Conservation (phyloP, 23 tunicate species). For the Trididemnum nubilum region DNA sequence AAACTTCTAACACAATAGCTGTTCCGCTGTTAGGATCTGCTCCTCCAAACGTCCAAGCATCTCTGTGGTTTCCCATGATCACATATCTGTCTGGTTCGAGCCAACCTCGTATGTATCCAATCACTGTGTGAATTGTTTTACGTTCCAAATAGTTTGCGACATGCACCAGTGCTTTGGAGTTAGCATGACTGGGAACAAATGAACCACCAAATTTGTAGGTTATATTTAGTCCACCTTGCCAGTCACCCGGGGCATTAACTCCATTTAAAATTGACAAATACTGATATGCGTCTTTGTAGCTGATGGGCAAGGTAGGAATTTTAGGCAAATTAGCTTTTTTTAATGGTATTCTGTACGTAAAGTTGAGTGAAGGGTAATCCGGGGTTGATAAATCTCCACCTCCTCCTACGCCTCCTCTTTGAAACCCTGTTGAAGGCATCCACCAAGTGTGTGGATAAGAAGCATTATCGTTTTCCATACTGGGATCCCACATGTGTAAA, state of each 20-base stretch:
- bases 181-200: slow-evolving; percentile 30
- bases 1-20: slow-evolving; percentile 73
- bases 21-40: slow-evolving; percentile 96
- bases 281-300: slow-evolving; percentile 73
- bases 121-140: slow-evolving; percentile 42
- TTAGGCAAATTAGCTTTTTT: slow-evolving; percentile 51
- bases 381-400: slow-evolving; percentile 91
- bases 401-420: slow-evolving; percentile 52
- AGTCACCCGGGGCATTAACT: slow-evolving; percentile 58
- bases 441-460: slow-evolving; percentile 92
- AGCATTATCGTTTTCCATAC: background rate
- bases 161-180: slow-evolving; percentile 59
- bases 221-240: slow-evolving; percentile 90
- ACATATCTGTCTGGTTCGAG: slow-evolving; percentile 94
- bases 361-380: slow-evolving; percentile 78
- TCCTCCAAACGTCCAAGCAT: slow-evolving; percentile 98
- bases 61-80: slow-evolving; percentile 93
- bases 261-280: slow-evolving; percentile 71
- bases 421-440: slow-evolving; percentile 82
- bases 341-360: slow-evolving; percentile 70
- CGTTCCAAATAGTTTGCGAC: slow-evolving; percentile 49
- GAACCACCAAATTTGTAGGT: slow-evolving; percentile 70
- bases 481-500: slow-evolving; percentile 30
- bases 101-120: slow-evolving; percentile 78
- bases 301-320: slow-evolving; percentile 95